Evolutionary conservation across 1,140 invertebrate genomes (phyloP), one percentile per base, ranked within the genome.

Genomic region (Drosophila tani): DNA sequence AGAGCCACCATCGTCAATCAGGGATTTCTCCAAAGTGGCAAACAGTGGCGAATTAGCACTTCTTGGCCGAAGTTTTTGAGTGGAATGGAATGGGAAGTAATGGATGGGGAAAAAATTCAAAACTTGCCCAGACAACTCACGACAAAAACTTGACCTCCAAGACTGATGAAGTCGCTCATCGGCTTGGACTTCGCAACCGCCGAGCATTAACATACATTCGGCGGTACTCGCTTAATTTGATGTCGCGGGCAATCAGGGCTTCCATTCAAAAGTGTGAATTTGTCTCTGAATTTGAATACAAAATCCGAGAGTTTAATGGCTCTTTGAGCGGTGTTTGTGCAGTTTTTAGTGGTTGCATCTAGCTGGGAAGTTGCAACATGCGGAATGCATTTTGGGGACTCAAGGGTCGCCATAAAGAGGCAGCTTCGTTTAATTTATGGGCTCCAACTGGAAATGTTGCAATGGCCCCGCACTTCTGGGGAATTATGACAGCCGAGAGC

Each of bases 191-290:
- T 74, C 38, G 70, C 70, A 74, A 74, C 55, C 38, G 15, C 12
- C 27, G 17, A 50, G 64, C 84, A 86, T 86, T 86, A 86, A 87
- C 84, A 86, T 75, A 87, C 75, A 87, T 87, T 79, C 46, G 27
- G 24, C 50, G 35, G 69, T 59, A 73, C 67, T 51, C 27, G 47
- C 60, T 50, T 65, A 29, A 75, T 75, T 75, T 40, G 53, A 35
- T 65, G 51, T 56, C 24, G 27, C 43, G 53, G 40, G 43, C 59
- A 76, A 76, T 76, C 73, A 76, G 55, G 43, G 45, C 27, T 49
- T 21, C 27, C 27, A 73, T 71, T 71, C 51, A 70, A 17, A 17
- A 56, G 53, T 70, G 51, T 24, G 15, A 35, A 47, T n/a, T n/a
- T 14, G 47, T 45, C 27, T 24, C 11, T 41, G 32, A 35, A 73